Conservation (phyloP, 2,113 vertebrate genomes). For the Cepphus grylle region DNA sequence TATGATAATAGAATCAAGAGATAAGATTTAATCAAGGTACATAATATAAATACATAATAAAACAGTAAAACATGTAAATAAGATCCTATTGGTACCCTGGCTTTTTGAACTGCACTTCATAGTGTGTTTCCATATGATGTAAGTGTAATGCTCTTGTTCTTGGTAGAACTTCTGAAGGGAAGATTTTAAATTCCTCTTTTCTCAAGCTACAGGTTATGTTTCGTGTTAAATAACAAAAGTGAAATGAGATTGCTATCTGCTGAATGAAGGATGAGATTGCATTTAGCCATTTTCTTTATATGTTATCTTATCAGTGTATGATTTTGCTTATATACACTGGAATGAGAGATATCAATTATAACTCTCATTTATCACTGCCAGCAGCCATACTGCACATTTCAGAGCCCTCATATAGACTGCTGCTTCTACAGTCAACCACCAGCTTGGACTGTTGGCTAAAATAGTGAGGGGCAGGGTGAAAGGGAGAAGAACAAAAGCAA, state of each 20-base stretch:
- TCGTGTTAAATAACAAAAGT: conserved; percentile 23
- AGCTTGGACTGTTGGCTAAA: neutral
- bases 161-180: conserved; percentile 36
- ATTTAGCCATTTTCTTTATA: conserved; percentile 22
- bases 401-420: neutral
- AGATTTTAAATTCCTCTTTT: conserved; percentile 19
- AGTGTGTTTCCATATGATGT: neutral
- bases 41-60: conserved; percentile 44
- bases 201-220: neutral
- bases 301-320: conserved; percentile 31
- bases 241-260: conserved; percentile 43
- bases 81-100: neutral
- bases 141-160: neutral
- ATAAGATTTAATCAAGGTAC: conserved; percentile 62
- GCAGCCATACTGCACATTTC: neutral
- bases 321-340: conserved; percentile 35
- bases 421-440: neutral
- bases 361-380: conserved; percentile 22
- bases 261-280: neutral
- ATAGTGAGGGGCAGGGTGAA: neutral
- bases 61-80: conserved; percentile 36
- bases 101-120: conserved; percentile 23
- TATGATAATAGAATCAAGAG: conserved; percentile 48
- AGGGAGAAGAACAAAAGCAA: neutral
- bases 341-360: conserved; percentile 29